Evolutionary conservation across 2,797 vertebrate genomes (phyloP).

Genomic region (Melanogrammus aeglefinus): DNA sequence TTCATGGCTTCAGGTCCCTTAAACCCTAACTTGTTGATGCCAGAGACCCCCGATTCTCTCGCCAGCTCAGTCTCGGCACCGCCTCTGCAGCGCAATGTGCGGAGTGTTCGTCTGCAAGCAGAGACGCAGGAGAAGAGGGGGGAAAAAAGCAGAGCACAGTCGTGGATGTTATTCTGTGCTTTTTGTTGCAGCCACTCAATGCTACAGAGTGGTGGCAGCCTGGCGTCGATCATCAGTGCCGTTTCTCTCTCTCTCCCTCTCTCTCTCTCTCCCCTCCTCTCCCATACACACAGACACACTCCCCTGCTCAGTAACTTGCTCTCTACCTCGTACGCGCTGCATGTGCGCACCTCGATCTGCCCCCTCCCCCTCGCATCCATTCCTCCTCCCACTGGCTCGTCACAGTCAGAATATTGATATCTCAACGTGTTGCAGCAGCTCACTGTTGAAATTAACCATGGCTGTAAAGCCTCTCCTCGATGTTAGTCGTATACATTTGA

Average conservation of each 20-base stretch:
- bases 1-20: slow-evolving; percentile 77
- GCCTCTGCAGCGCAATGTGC: slow-evolving; percentile 87
- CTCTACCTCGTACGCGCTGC: slow-evolving; percentile 71
- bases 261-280: slow-evolving; percentile 84
- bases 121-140: slow-evolving; percentile 82
- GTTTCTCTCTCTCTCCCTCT: slow-evolving; percentile 86
- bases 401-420: slow-evolving; percentile 80
- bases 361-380: slow-evolving; percentile 49
- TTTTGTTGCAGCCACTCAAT: slow-evolving; percentile 97
- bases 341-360: slow-evolving; percentile 69
- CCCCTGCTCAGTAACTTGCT: slow-evolving; percentile 30
- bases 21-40: slow-evolving; percentile 97
- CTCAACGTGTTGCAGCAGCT: slow-evolving; percentile 73
- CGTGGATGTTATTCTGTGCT: slow-evolving; percentile 84
- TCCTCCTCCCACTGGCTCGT: slow-evolving; percentile 62
- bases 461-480: slow-evolving; percentile 53
- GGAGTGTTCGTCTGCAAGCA: slow-evolving; percentile 88
- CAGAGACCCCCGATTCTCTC: slow-evolving; percentile 72
- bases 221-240: slow-evolving; percentile 96
- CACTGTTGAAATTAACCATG: slow-evolving; percentile 70
- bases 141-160: slow-evolving; percentile 70
- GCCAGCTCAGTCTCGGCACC: slow-evolving; percentile 85
- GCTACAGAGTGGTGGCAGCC: slow-evolving; percentile 97
- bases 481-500: slow-evolving; percentile 30
- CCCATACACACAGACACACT: slow-evolving; percentile 35